Percentiles rank a stretch among this genome's conserved stretches.
Conservation (phyloP, 1,140 invertebrate species). For the Drosophila sp. region DNA sequence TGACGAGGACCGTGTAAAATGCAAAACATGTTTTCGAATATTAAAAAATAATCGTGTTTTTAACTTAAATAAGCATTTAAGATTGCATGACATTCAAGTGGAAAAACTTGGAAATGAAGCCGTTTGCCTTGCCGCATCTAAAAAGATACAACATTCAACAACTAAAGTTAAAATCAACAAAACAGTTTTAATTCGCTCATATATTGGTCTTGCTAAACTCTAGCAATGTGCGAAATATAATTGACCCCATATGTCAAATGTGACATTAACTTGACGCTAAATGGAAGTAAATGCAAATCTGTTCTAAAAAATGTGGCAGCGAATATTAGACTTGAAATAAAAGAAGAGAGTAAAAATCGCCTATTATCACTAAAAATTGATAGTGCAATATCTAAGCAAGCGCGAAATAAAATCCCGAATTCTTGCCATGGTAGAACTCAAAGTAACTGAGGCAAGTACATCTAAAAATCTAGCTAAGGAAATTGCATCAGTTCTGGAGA, state of each 20-base stretch:
- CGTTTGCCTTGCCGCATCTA: background rate
- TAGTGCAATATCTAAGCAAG: constrained; percentile 7
- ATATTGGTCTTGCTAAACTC: constrained; percentile 3
- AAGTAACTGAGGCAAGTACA: constrained; percentile 16
- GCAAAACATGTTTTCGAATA: constrained; percentile 2
- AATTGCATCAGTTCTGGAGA: constrained; percentile 17
- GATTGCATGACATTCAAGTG: background rate
- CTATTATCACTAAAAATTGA: constrained; percentile 23
- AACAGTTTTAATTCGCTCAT: constrained; percentile 16
- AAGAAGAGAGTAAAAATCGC: constrained; percentile 18
- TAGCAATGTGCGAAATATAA: constrained; percentile 18
- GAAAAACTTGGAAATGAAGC: background rate
- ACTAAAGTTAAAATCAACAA: constrained; percentile 5
- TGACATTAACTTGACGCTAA: constrained; percentile 2
- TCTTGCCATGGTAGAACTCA: constrained; percentile 21
- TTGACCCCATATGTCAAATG: constrained; percentile 19
- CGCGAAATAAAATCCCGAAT: constrained; percentile 21
- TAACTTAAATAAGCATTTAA: constrained; percentile 12
- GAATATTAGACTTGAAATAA: constrained; percentile 16
- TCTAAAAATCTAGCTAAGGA: constrained; percentile 20
- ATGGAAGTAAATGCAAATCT: background rate
- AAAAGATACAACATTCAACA: constrained; percentile 6
- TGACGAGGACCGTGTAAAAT: background rate
- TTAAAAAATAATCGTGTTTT: background rate
- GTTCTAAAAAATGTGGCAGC: constrained; percentile 11